Evolutionary conservation across 2,797 vertebrate genomes (phyloP), one percentile per base, ranked within the genome.

Genomic region (Hipposideros larvatus): DNA sequence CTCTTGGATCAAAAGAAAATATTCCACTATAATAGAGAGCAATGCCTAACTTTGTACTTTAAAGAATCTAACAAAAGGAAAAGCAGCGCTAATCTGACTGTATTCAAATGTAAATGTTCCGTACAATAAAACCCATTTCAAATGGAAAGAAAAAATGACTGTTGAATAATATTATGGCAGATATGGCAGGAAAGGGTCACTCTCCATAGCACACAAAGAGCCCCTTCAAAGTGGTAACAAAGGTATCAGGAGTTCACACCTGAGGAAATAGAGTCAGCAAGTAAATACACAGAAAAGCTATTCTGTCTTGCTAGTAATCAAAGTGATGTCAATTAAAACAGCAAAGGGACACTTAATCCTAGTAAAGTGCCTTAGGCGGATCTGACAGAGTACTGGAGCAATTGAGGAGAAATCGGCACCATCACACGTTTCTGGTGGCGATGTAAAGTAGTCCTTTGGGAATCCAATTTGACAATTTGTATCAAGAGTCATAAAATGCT

Each of bases 401-500:
- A n/a, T 28, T 37, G 34, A 41, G 6, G 28, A 74, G 85, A 92
- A 37, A 34, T 0, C 7, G 74, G 37, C 73, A 31, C 28, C 1
- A 28, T 83, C 5, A 3, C 41, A 34, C 8, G 0, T 22, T 68
- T 80, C 88, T 68, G 65, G 78, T 86, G 90, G 65, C 0, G 0
- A 46, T 59, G 78, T 71, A 89, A 97, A 96, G 68, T 11, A 89
- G 93, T 63, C 96, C 95, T 73, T 68, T 9, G 96, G 89, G 96
- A 96, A 88, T 74, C 74, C 61, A 89, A 4, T 51, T 89, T 96
- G 97, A 94, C 91, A 91, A 41, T 61, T n/a, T 31, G 92, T 84
- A 96, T 96, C 96, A 94, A 90, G 79, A 97, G 89, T 94, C 94
- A 85, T 96, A 97, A 98, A 97, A 85, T 78, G 95, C 83, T 97